Evolutionary conservation across 2,888 invertebrate species (phyloP).

Genomic region (Crocallis elinguaria): DNA sequence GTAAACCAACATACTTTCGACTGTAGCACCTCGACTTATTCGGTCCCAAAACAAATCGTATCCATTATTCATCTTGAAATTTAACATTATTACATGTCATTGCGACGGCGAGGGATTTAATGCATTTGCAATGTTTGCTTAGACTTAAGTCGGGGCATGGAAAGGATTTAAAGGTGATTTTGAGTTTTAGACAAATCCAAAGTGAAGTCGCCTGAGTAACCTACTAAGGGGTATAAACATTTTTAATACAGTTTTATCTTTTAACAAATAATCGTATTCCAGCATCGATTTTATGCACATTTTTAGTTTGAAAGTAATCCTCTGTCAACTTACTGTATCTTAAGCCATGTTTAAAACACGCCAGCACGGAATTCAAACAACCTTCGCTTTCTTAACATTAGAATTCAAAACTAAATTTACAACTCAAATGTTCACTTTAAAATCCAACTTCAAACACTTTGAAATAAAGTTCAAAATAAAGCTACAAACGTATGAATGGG

Average conservation of each 20-base stretch:
- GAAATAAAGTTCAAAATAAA: slow-evolving; percentile 5
- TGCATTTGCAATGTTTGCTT: slow-evolving; percentile 19
- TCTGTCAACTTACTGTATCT: not conserved
- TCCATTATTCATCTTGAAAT: slow-evolving; percentile 22
- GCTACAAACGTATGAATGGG: not conserved
- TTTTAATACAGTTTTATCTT: too few relatives aligned
- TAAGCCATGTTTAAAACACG: not conserved
- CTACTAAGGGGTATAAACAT: too few relatives aligned
- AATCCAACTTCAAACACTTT: not conserved
- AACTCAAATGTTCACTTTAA: not conserved
- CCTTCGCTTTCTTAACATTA: not conserved
- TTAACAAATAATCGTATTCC: too few relatives aligned
- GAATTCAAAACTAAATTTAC: slow-evolving; percentile 11
- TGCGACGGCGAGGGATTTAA: slow-evolving; percentile 3
- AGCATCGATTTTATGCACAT: too few relatives aligned
- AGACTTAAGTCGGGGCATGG: not conserved
- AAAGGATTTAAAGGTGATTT: not conserved
- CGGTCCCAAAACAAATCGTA: slow-evolving; percentile 4
- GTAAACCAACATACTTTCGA: not conserved
- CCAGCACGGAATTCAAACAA: not conserved
- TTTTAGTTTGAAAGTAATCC: too few relatives aligned
- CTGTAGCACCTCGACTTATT: not conserved
- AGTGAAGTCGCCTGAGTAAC: too few relatives aligned
- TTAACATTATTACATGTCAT: slow-evolving; percentile 23
- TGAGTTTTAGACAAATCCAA: not conserved